phyloP scores from a whole-genome alignment of 2,888 invertebrate genomes.

The Drosophila silvestris region DNA sequence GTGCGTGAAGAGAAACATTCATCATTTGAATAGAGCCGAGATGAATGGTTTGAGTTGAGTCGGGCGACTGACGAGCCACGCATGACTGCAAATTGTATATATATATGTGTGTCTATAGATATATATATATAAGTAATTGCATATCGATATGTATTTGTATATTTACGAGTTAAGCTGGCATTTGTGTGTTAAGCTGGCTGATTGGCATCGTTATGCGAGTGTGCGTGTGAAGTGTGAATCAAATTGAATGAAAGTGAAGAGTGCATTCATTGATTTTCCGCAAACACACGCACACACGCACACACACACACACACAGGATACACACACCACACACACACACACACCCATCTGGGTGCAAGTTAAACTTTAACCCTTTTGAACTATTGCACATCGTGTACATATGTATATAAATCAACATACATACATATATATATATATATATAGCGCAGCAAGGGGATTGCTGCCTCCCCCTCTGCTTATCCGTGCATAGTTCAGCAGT shows the following conservation, averaged over 20 bases:
- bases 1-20: slow-evolving; percentile 21
- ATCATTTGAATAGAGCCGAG: slow-evolving; percentile 40
- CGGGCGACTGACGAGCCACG: slow-evolving; percentile 12
- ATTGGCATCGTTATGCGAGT: slow-evolving; percentile 22
- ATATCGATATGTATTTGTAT: slow-evolving; percentile 19
- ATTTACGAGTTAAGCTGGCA: neutral
- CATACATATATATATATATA: neutral
- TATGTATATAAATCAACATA: neutral
- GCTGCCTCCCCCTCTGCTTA: neutral
- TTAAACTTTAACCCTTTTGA: slow-evolving; percentile 59
- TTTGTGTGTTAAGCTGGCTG: slow-evolving; percentile 40
- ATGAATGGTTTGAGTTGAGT: slow-evolving; percentile 14
- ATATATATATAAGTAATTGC: neutral
- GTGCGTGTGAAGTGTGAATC: slow-evolving; percentile 8
- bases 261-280: slow-evolving; percentile 57
- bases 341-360: neutral
- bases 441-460: neutral
- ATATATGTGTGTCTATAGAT: neutral
- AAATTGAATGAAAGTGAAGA: slow-evolving; percentile 66
- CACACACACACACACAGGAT: neutral
- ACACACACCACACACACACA: neutral
- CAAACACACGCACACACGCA: neutral
- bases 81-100: slow-evolving; percentile 19
- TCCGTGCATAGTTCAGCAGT: slow-evolving; percentile 2
- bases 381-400: slow-evolving; percentile 5